Evolutionary conservation across 2,888 invertebrate species (phyloP).

Genomic region (Amaurobius ferox): DNA sequence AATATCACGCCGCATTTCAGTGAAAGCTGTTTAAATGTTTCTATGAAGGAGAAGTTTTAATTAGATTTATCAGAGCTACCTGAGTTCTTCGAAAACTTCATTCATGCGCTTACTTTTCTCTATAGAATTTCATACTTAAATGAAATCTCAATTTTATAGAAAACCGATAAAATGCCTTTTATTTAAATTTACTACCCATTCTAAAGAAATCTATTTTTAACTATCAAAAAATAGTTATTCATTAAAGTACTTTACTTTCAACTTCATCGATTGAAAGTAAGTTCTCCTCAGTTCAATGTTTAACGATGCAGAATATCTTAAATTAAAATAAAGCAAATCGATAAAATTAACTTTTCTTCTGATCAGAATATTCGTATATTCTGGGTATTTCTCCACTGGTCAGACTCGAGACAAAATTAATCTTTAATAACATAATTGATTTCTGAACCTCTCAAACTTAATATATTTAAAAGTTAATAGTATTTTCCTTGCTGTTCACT

Average conservation of each 20-base stretch:
- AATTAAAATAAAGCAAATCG: background rate
- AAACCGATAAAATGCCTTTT: background rate
- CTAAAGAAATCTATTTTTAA: background rate
- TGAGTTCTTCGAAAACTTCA: too few relatives aligned
- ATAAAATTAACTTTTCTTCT: background rate
- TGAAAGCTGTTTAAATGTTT: too few relatives aligned
- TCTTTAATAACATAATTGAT: too few relatives aligned
- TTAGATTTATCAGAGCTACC: too few relatives aligned
- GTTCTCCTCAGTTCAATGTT: background rate
- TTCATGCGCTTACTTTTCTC: background rate
- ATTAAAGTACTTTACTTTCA: background rate
- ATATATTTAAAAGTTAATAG: too few relatives aligned
- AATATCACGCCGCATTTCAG: too few relatives aligned
- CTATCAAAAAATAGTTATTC: conserved; percentile 4
- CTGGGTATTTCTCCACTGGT: too few relatives aligned
- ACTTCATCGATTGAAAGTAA: background rate
- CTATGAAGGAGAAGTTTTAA: too few relatives aligned
- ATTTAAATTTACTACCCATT: background rate
- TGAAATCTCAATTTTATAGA: background rate
- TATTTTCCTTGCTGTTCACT: too few relatives aligned
- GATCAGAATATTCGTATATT: too few relatives aligned
- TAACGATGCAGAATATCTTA: conserved; percentile 1
- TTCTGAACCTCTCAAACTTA: too few relatives aligned
- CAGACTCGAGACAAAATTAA: too few relatives aligned
- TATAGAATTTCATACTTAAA: background rate